Evolutionary conservation across 1,140 invertebrate species (phyloP).

Genomic region (Globodera ellingtonae): DNA sequence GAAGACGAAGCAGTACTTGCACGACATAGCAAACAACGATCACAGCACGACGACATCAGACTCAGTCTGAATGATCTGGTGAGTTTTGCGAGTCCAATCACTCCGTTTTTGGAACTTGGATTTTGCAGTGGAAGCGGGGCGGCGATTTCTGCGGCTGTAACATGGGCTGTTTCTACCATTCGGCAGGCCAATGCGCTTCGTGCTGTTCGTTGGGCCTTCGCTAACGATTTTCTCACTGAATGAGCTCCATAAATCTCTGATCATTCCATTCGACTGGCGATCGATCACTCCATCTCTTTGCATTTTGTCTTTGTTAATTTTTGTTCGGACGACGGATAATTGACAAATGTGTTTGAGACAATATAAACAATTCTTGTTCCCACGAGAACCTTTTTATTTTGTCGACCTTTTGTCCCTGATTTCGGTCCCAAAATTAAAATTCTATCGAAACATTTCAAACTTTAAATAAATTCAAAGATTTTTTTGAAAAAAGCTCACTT

Average conservation of each 20-base stretch:
- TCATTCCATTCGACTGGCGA: not conserved
- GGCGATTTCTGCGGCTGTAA: constrained; percentile 61
- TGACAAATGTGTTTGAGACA: not conserved
- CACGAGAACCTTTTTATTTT: not conserved
- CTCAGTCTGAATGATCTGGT: not conserved
- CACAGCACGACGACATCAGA: not conserved
- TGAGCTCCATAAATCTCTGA: not conserved
- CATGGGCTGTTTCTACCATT: constrained; percentile 60
- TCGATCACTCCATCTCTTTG: not conserved
- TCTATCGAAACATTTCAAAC: not conserved
- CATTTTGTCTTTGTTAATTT: not conserved
- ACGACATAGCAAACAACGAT: not conserved
- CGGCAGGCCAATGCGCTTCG: constrained; percentile 52
- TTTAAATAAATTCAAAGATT: not conserved
- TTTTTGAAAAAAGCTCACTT: constrained; percentile 66
- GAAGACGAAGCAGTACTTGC: not conserved
- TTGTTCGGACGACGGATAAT: constrained; percentile 2
- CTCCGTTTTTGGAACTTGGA: too few species aligned
- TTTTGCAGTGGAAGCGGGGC: constrained; percentile 45
- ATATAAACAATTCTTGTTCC: not conserved
- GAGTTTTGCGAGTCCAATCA: not conserved
- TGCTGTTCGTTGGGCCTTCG: constrained; percentile 59
- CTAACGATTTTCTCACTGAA: not conserved
- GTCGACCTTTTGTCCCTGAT: not conserved
- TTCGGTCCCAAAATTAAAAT: not conserved